A percentile compares a stretch with the other conserved stretches of the same genome.
Evolutionary conservation across 2,888 invertebrate species (phyloP).

Genomic region (Abscondita cerata): DNA sequence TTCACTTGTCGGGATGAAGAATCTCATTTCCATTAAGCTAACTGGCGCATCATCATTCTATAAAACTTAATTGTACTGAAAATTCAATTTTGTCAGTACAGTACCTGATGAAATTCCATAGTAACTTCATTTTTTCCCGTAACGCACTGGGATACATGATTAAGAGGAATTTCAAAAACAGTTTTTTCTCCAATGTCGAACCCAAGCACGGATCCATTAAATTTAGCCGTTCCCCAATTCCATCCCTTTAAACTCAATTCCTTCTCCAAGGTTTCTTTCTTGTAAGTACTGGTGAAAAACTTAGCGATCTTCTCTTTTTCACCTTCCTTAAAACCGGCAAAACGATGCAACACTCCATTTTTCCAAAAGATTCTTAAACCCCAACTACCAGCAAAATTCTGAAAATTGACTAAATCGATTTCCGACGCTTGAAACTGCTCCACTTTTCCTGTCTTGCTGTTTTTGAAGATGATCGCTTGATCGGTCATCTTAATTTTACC

Average conservation of each 20-base stretch:
- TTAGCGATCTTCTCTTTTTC: conserved; percentile 93
- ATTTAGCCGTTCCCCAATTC: conserved; percentile 99
- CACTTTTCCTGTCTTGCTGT: conserved; percentile 95
- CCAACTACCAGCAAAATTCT: conserved; percentile 89
- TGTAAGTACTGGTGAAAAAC: conserved; percentile 84
- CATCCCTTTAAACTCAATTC: conserved; percentile 96
- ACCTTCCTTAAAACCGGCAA: conserved; percentile 92
- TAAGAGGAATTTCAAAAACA: conserved; percentile 95
- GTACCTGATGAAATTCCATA: conserved; percentile 93
- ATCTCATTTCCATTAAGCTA: conserved; percentile 96
- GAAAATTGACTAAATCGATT: conserved; percentile 90
- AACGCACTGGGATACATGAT: conserved; percentile 94
- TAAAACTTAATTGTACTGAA: conserved; percentile 43
- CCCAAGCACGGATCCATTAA: conserved; percentile 85
- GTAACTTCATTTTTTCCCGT: conserved; percentile 98
- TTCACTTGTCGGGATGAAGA: conserved; percentile 94
- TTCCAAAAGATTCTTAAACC: conserved; percentile 90
- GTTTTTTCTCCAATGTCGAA: conserved; percentile 84
- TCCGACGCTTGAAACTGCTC: conserved; percentile 86
- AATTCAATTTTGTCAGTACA: too few species aligned
- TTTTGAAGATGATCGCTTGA: conserved; percentile 90
- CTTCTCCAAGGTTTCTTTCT: conserved; percentile 86
- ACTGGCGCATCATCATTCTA: conserved; percentile 98
- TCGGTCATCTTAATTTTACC: conserved; percentile 93
- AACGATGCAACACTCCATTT: conserved; percentile 89